These are phyloP conservation scores for Hycleus cichorii DNA, from an alignment of 1,140 invertebrate genomes.

Conservation along the genomic window DNA sequence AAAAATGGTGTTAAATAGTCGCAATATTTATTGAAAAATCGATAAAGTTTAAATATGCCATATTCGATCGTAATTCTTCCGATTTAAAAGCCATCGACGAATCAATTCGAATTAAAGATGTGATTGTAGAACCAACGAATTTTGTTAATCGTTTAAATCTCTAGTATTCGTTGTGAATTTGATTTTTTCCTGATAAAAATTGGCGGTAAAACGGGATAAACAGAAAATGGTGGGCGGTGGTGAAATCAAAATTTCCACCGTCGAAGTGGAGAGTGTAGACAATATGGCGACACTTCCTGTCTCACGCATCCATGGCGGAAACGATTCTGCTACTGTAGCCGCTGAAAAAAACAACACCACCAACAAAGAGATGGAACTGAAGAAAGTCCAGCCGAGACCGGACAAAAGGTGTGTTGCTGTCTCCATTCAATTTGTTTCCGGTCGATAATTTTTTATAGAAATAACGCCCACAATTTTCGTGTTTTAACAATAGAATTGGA, in stretches of 20 bases:
- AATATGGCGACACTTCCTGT: conserved; percentile 80
- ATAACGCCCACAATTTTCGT: no score
- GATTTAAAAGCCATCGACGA: conserved; percentile 9
- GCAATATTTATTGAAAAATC: background rate
- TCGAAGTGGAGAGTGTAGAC: conserved; percentile 71
- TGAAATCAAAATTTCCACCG: conserved; percentile 78
- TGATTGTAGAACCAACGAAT: conserved; percentile 10
- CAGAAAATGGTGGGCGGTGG: conserved; percentile 54
- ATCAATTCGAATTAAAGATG: background rate
- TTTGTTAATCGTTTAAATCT: conserved; percentile 9
- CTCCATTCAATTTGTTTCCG: no score
- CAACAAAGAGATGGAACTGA: conserved; percentile 80
- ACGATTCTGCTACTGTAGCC: conserved; percentile 2
- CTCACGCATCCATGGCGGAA: conserved; percentile 34
- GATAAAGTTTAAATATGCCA: conserved; percentile 2
- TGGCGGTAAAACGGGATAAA: background rate
- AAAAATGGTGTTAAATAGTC: no score
- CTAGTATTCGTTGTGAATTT: conserved; percentile 7
- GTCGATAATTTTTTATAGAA: no score
- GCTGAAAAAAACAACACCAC: conserved; percentile 61
- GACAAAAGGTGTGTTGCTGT: conserved; percentile 59
- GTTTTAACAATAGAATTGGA: no score
- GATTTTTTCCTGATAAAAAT: background rate
- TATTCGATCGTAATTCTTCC: background rate
- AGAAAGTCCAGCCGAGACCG: conserved; percentile 71